Evolutionary conservation across 1,140 invertebrate genomes (phyloP).

Genomic region (Listronotus oregonensis): DNA sequence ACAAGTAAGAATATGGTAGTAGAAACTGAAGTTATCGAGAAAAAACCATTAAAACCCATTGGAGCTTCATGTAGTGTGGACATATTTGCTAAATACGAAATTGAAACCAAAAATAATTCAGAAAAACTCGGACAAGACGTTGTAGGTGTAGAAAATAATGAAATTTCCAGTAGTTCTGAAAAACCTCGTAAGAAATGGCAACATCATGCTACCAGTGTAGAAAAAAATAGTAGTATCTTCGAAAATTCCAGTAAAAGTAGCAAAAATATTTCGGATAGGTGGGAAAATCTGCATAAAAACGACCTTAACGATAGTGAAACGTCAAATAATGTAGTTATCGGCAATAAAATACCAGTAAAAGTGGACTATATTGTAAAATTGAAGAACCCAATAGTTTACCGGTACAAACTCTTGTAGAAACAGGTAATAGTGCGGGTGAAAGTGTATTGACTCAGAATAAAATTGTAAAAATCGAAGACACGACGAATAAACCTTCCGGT

Average conservation of each 20-base stretch:
- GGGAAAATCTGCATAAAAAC: neutral
- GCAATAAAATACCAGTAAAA: no score
- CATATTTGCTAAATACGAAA: no score
- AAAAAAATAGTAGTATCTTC: slow-evolving; percentile 5
- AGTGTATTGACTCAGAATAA: neutral
- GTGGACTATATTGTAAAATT: neutral
- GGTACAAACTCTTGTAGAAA: neutral
- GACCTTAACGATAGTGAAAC: neutral
- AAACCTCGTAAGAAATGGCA: neutral
- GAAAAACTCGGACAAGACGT: neutral
- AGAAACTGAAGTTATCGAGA: no score
- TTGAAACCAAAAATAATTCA: no score
- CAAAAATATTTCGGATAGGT: neutral
- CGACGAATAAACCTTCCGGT: neutral
- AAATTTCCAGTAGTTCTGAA: neutral
- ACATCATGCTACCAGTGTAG: neutral
- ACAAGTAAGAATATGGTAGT: neutral
- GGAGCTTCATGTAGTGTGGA: no score
- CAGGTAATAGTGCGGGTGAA: neutral
- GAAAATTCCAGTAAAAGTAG: neutral
- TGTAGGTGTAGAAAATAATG: neutral
- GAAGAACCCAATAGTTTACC: neutral
- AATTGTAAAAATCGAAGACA: neutral
- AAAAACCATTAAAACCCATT: no score
- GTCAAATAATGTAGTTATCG: neutral